These are phyloP conservation scores for Bursaphelenchus okinawaensis DNA, from an alignment of 2,888 invertebrate genomes.

Conservation along the genomic window DNA sequence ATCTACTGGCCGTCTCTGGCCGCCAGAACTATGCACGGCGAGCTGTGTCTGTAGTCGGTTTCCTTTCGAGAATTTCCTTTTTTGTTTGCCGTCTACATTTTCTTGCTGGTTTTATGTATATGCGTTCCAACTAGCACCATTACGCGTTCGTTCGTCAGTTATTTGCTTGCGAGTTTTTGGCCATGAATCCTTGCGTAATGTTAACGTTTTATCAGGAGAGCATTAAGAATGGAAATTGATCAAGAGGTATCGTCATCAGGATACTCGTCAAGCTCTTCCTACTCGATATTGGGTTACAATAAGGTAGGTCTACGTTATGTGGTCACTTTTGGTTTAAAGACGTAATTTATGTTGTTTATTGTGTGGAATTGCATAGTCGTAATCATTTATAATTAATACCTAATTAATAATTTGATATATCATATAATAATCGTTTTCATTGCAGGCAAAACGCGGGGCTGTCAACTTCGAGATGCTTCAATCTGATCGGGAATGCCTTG, in stretches of 20 bases:
- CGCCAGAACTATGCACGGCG: too few relatives aligned
- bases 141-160: neutral
- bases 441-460: neutral
- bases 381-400: too few relatives aligned
- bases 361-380: too few relatives aligned
- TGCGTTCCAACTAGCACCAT: neutral
- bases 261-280: constrained; percentile 9
- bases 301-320: too few relatives aligned
- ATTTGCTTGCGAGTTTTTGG: neutral
- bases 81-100: neutral
- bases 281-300: constrained; percentile 7
- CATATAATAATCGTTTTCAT: too few relatives aligned
- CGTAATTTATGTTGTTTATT: too few relatives aligned
- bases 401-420: too few relatives aligned
- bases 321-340: too few relatives aligned
- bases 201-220: neutral
- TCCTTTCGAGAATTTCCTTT: neutral
- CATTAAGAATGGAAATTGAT: constrained; percentile 3
- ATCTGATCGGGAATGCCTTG: neutral
- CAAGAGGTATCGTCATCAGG: neutral
- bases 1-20: neutral
- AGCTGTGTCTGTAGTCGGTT: neutral
- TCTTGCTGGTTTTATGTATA: neutral
- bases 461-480: neutral
- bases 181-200: neutral